phyloP scores from a whole-genome alignment of 2,797 vertebrate genomes.

The Hipposideros larvatus region DNA sequence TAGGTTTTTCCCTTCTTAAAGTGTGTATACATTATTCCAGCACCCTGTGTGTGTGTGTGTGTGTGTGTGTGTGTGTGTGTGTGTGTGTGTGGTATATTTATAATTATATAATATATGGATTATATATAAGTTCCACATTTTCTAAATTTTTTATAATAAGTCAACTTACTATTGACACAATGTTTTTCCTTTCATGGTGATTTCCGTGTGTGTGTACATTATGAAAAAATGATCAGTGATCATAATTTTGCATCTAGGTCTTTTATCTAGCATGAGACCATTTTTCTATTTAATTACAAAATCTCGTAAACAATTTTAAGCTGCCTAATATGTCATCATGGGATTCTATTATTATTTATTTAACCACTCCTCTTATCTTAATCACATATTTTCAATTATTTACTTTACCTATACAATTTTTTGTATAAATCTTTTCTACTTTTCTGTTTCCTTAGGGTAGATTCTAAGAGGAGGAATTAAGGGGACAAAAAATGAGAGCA shows the following conservation, averaged over 20 bases:
- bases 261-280: constrained; percentile 50
- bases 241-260: constrained; percentile 24
- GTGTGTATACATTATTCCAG: too few relatives aligned
- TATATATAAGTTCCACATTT: constrained; percentile 42
- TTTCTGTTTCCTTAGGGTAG: constrained; percentile 48
- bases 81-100: not conserved
- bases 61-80: not conserved
- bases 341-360: constrained; percentile 17
- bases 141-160: constrained; percentile 41
- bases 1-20: too few relatives aligned
- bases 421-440: not conserved
- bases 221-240: constrained; percentile 30
- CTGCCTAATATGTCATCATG: not conserved
- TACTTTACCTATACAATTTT: constrained; percentile 22
- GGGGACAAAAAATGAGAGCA: constrained; percentile 22
- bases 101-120: not conserved
- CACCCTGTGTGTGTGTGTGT: too few relatives aligned
- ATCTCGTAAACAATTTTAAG: constrained; percentile 58
- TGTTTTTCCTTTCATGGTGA: constrained; percentile 31
- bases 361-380: constrained; percentile 30
- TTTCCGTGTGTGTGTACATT: not conserved
- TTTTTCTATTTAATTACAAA: constrained; percentile 68
- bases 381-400: constrained; percentile 14
- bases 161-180: not conserved
- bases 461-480: constrained; percentile 40